Evolutionary conservation across 2,113 vertebrate genomes (phyloP).

Genomic region (Etia nguti): DNA sequence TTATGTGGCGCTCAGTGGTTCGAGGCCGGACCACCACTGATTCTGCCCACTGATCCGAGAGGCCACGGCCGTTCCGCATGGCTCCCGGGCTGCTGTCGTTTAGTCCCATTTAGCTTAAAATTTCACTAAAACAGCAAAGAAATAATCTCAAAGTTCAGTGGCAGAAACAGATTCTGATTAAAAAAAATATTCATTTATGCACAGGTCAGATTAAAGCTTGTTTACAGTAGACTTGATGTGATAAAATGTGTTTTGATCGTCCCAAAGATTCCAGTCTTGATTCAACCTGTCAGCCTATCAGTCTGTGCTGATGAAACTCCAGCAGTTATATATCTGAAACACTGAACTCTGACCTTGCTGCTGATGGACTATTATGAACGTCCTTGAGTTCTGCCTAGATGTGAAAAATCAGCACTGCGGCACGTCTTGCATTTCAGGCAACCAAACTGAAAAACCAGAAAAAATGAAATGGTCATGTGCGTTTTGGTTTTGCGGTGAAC

Average conservation of each 20-base stretch:
- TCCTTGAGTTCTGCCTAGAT: slow-evolving; percentile 13
- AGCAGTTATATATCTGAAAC: background rate
- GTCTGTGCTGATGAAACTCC: background rate
- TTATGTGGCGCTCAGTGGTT: slow-evolving; percentile 85
- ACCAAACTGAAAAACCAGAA: slow-evolving; percentile 12
- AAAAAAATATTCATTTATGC: slow-evolving; percentile 1
- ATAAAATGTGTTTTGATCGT: background rate
- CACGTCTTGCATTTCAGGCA: slow-evolving; percentile 32
- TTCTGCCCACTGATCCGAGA: slow-evolving; percentile 86
- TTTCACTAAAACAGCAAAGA: background rate
- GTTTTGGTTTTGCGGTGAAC: slow-evolving; percentile 23
- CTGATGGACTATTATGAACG: background rate
- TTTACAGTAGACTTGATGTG: background rate
- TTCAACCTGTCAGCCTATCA: background rate
- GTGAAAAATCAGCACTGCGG: background rate
- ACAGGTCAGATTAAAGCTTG: background rate
- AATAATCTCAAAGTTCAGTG: background rate
- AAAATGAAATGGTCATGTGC: slow-evolving; percentile 6
- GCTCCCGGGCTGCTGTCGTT: slow-evolving; percentile 75
- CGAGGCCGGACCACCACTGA: slow-evolving; percentile 79
- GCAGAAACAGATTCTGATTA: background rate
- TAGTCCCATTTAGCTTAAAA: slow-evolving; percentile 72
- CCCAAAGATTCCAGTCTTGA: background rate
- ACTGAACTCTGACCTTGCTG: slow-evolving; percentile 20
- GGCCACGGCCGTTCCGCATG: slow-evolving; percentile 81